Percentiles rank a stretch among this genome's conserved stretches.
Evolutionary conservation across 2,113 vertebrate genomes (phyloP).

Genomic region (Condylura cristata): DNA sequence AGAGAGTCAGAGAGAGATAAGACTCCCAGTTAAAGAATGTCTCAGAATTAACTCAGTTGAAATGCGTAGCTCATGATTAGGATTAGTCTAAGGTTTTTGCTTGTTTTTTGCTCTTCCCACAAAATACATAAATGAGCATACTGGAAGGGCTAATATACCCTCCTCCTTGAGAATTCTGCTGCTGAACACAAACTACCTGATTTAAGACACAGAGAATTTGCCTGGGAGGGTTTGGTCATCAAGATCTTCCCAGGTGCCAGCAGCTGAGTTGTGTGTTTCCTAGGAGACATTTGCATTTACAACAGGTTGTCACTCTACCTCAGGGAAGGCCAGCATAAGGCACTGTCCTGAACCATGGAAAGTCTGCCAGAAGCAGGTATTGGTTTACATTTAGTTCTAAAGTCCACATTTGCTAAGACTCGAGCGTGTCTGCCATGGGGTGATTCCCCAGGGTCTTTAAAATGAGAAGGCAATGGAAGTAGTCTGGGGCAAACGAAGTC

Average conservation of each 20-base stretch:
- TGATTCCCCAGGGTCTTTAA: background rate
- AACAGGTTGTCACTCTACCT: background rate
- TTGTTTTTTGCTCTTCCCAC: background rate
- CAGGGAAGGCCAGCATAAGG: background rate
- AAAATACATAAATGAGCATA: background rate
- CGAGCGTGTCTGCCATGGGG: background rate
- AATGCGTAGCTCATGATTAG: background rate
- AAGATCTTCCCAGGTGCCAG: no score
- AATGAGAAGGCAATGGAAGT: background rate
- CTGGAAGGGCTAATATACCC: background rate
- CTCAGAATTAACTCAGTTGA: background rate
- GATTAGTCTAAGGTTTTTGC: background rate
- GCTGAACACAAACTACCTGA: background rate
- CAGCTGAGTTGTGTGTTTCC: background rate
- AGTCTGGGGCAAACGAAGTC: background rate
- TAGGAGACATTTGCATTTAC: background rate
- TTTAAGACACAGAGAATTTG: rapidly evolving
- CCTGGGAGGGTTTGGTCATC: background rate
- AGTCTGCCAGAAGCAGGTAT: background rate
- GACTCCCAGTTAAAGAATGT: background rate
- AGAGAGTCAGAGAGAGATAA: background rate
- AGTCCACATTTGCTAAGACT: background rate
- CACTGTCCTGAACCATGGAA: background rate
- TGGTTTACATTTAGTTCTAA: background rate
- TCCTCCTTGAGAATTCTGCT: background rate